Evolutionary conservation across 2,113 vertebrate species (phyloP), one percentile per base, ranked within the genome.

Genomic region (Hystrix brachyura): DNA sequence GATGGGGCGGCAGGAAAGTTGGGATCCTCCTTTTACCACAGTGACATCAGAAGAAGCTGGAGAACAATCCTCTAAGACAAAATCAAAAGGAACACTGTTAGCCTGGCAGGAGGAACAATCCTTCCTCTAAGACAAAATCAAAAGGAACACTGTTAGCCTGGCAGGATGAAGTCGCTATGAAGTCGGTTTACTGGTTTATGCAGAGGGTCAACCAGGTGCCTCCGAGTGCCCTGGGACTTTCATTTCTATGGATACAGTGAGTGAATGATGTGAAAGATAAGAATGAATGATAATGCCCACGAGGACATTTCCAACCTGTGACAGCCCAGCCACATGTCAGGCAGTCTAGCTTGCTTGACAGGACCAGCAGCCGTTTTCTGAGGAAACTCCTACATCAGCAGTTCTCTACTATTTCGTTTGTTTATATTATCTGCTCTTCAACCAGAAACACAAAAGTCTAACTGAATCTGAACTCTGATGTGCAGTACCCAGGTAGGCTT

Each of bases 351-450:
- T 80, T 95, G 34, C 65, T 69, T 57, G 59, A 71, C 21, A 92
- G 57, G 32, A 76, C 12, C 53, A 27, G 67, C n/a, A 83, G 83
- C 6, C 48, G 29, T 81, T 92, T 78, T 78, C 69, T 81, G 53
- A 96, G 80, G 90, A 96, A 93, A 95, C 83, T 65, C n/a, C 57
- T 89, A 62, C 13, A 79, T 46, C 85, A 91, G n/a, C 4, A 89
- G 79, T 78, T 59, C 34, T 92, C 60, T 27, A 60, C 43, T 53
- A 38, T 14, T 64, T 59, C 34, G 53, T 51, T 74, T 80, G 32
- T n/a, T 76, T 53, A 2, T 17, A 25, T 53, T 59, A 90, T 74
- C 34, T 69, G 53, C 25, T 92, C 53, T 87, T 96, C 76, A 87
- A 34, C 29, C 65, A 96, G 71, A 90, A 97, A 84, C 53, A 76